Base-by-base conservation (phyloP, 1,140 invertebrate species). In the Potamilus streckersoni region DNA sequence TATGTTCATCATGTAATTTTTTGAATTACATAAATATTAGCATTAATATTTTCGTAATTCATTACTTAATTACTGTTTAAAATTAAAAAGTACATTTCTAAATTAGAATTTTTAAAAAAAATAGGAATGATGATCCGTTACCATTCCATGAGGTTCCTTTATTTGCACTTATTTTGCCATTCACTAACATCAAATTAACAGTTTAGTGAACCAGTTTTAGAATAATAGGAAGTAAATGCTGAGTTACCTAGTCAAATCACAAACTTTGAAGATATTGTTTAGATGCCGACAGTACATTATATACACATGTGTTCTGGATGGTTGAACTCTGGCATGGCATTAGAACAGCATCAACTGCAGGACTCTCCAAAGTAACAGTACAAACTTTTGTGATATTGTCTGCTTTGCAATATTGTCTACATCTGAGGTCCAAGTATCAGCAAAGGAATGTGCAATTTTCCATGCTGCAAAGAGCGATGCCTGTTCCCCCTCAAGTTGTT, bases 241-340 rank as follows among this genome's bases (percentile, higher is more conserved):
- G 84, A 57, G 84, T 83, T 16, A 84, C 68, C 17, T 76, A 79
- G 75, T 90, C 88, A 84, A 88, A 86, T 61, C 84, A 76, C 15
- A 87, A 71, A 63, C 89, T 65, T 67, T 85, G 80, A 31, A 88
- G 69, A 38, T 86, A 66, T 61, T 83, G 80, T 38, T 79, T 79
- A 68, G 85, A 88, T 55, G 85, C 82, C 14, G 77, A 72, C 19
- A 89, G 80, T 1, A 88, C 83, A 69, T 82, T 81, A 60, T 82
- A 87, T 17, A 88, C 73, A 17, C 82, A 74, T 12, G 83, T 76
- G 71, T 85, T 88, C 60, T 86, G 81, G 23, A 75, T 56, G 73
- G 69, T 16, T 73, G 71, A 49, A 70, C 78, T 71, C 74, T 77
- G 69, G 73, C 64, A 17, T 61, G 63, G 20, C 68, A 66, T 77